phyloP scores from a whole-genome alignment of 2,797 vertebrate species.

The Sebastes reedi region DNA sequence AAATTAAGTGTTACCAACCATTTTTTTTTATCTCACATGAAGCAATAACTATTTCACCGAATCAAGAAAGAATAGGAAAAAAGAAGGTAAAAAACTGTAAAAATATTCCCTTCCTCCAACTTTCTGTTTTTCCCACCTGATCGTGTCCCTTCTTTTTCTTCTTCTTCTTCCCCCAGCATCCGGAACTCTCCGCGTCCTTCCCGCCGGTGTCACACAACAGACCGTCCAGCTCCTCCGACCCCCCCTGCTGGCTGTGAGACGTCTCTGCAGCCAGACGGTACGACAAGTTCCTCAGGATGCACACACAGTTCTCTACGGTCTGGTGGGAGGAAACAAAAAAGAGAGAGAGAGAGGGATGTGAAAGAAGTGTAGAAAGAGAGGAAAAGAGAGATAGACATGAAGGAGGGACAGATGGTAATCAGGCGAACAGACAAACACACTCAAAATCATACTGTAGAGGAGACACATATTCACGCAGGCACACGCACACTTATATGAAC shows the following conservation, averaged over 20 bases:
- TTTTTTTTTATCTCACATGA: too few species aligned
- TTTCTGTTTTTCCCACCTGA: slow-evolving; percentile 85
- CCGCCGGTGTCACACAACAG: slow-evolving; percentile 93
- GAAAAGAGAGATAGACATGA: neutral
- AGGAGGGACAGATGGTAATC: slow-evolving; percentile 11
- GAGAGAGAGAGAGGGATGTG: neutral
- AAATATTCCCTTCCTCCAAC: too few species aligned
- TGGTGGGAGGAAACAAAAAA: slow-evolving; percentile 49
- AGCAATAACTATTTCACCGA: too few species aligned
- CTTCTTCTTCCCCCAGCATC: slow-evolving; percentile 99
- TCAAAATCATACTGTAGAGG: neutral
- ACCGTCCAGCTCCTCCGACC: slow-evolving; percentile 97
- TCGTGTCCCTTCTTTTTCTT: slow-evolving; percentile 99
- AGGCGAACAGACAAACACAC: neutral
- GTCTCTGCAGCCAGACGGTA: slow-evolving; percentile 98
- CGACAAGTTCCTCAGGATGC: slow-evolving; percentile 99
- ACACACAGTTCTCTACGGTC: slow-evolving; percentile 99
- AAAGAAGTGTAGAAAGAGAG: neutral
- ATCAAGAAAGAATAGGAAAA: too few species aligned
- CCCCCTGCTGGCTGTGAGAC: slow-evolving; percentile 97
- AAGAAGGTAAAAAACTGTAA: too few species aligned
- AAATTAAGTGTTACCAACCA: too few species aligned
- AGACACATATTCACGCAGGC: neutral
- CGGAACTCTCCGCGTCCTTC: slow-evolving; percentile 94
- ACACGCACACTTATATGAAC: neutral